These are phyloP conservation scores for Oreochromis mossambicus DNA, from an alignment of 2,797 vertebrate species.

Conservation along the genomic window DNA sequence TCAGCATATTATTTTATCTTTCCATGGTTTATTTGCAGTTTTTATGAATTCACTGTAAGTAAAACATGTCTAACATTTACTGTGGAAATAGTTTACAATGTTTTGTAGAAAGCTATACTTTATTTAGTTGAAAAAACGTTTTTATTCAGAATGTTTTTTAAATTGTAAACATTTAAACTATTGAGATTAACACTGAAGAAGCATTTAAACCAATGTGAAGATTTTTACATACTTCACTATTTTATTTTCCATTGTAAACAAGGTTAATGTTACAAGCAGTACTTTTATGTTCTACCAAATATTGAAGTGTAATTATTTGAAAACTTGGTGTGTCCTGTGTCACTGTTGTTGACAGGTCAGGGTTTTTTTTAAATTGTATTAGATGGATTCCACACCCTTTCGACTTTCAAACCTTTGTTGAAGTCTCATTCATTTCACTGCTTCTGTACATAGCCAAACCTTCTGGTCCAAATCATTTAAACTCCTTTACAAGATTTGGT, in stretches of 20 bases:
- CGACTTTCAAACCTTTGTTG: rapidly evolving
- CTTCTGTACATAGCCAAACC: background rate
- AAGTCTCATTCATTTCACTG: background rate
- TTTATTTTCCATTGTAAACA: background rate
- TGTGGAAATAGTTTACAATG: background rate
- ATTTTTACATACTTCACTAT: background rate
- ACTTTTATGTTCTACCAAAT: background rate
- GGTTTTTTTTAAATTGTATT: background rate
- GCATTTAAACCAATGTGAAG: background rate
- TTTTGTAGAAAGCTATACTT: background rate
- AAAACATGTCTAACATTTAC: background rate
- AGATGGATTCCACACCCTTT: background rate
- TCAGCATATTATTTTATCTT: background rate
- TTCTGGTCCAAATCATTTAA: background rate
- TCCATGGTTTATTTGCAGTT: background rate
- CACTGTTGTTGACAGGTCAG: background rate
- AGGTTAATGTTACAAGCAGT: background rate
- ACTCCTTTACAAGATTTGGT: background rate
- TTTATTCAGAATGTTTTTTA: background rate
- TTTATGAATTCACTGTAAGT: background rate
- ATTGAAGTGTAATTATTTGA: background rate
- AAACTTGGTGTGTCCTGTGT: rapidly evolving
- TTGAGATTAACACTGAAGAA: background rate
- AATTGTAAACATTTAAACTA: background rate
- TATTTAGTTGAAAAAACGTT: background rate